phyloP scores from a whole-genome alignment of 2,113 vertebrate species.

The Carassius auratus region DNA sequence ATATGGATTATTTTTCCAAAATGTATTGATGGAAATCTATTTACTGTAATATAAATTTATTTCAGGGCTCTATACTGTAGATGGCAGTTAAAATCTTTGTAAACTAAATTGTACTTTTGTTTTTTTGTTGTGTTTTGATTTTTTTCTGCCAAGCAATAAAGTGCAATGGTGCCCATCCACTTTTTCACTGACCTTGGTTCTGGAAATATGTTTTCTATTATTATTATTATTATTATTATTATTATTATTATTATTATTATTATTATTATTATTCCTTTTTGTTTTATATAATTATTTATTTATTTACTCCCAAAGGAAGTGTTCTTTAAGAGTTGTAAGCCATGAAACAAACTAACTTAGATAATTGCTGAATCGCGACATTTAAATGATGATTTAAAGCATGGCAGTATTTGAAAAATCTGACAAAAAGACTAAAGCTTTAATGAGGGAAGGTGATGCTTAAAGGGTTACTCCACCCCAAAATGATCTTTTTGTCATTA shows the following conservation, averaged over 20 bases:
- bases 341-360: neutral
- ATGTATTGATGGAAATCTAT: neutral
- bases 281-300: neutral
- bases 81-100: neutral
- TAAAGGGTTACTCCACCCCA: no score
- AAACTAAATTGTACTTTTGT: neutral
- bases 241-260: no score
- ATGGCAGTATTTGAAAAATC: neutral
- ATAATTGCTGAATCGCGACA: neutral
- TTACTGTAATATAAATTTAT: neutral
- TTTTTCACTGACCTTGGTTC: neutral
- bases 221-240: no score
- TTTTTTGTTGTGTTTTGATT: no score
- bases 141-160: no score
- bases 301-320: neutral
- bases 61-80: neutral
- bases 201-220: neutral
- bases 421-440: neutral
- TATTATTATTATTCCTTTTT: no score
- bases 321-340: neutral
- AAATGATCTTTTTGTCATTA: no score
- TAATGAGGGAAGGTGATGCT: no score
- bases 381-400: neutral
- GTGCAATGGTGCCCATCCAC: no score
- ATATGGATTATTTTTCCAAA: neutral